These are phyloP conservation scores for Candidula unifasciata DNA, from an alignment of 2,888 invertebrate genomes.

Conservation along the genomic window DNA sequence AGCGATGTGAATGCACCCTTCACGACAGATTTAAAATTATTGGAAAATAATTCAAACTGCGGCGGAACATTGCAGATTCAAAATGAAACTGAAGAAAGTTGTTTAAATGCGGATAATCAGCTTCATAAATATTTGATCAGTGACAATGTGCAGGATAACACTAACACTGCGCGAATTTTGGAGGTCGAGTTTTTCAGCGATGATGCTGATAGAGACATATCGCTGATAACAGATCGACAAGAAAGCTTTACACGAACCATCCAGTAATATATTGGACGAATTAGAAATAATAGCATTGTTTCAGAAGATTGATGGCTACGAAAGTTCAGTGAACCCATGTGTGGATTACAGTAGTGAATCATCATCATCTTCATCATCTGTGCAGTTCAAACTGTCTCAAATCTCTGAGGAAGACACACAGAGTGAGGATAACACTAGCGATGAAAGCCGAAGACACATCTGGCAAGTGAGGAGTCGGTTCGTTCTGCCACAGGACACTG, in stretches of 20 bases:
- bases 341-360: neutral
- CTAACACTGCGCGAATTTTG: conserved; percentile 6
- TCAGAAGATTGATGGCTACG: conserved; percentile 26
- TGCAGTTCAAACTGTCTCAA: conserved; percentile 38
- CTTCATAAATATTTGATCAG: neutral
- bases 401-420: conserved; percentile 51
- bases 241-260: neutral
- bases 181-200: conserved; percentile 25
- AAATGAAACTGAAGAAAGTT: neutral
- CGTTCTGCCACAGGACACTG: conserved; percentile 24
- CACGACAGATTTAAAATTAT: too few species aligned
- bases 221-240: neutral
- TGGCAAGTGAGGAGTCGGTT: conserved; percentile 40
- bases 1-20: too few species aligned
- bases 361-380: conserved; percentile 2
- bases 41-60: too few species aligned
- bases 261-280: conserved; percentile 25
- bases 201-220: neutral
- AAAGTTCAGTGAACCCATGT: neutral
- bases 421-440: conserved; percentile 38
- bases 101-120: neutral
- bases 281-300: conserved; percentile 46
- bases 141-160: neutral
- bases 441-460: neutral
- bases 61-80: too few species aligned